Evolutionary conservation across 2,113 vertebrate species (phyloP), one percentile per base, ranked within the genome.

Genomic region (Hirundichthys speculiger): DNA sequence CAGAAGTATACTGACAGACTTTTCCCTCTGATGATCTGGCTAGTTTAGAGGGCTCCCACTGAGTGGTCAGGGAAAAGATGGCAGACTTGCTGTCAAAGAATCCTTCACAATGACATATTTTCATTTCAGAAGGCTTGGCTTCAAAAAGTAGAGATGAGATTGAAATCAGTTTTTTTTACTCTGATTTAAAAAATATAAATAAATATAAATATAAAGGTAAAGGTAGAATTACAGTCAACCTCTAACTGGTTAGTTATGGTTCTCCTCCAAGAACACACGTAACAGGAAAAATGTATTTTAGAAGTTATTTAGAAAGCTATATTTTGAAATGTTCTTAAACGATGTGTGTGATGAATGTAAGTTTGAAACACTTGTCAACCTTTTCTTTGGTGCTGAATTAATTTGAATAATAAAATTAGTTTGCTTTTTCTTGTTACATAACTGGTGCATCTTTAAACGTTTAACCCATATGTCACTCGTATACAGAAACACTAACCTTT

Each of bases 401-500:
- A 34, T 34, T 34, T 34, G 5, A 34, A 10, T 34, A 10, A 34
- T 34, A 34, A 34, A 34, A 34, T 34, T 34, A 4, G 30, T 34
- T 34, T 34, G 30, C 30, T 9, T 5, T 34, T 34, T 2, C 11
- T 12, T 10, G 18, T n/a, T 8, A 9, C 5, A 2, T 18, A 43
- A 43, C 15, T 21, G 19, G 40, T 34, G 20, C 47, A 49, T 18
- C n/a, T 12, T 18, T 10, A 18, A 45, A 19, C 5, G 11, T 6
- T 21, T 9, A 25, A 41, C 3, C 22, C 21, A 57, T 24, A 42
- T 13, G 25, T 52, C n/a, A n/a, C 12, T 24, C 14, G 15, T 16
- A 38, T 45, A n/a, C 13, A 52, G 3, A 50, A 49, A 64, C 41
- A 88, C 85, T 70, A 81, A 97, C 96, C 96, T 96, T 98, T 8